Evolutionary conservation across 1,140 invertebrate genomes (phyloP).

Genomic region (Lutraria rhynchaena): DNA sequence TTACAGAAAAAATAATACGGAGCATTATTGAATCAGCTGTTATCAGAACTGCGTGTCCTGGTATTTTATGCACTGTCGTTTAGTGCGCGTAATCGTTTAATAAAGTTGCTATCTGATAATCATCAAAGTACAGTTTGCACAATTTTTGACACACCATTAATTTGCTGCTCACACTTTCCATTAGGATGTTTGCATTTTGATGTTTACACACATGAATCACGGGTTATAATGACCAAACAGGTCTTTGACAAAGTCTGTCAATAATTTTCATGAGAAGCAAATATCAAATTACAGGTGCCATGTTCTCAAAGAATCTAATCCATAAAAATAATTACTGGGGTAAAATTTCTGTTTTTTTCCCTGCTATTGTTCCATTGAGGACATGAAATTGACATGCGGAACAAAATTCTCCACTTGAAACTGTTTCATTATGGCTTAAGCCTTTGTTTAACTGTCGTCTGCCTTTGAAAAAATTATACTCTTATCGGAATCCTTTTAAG

Average conservation of each 20-base stretch:
- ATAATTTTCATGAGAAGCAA: conserved; percentile 21
- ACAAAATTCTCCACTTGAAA: conserved; percentile 12
- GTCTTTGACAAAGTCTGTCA: conserved; percentile 27
- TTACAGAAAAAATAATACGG: no score
- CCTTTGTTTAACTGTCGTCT: conserved; percentile 17
- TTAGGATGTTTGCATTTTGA: conserved; percentile 1
- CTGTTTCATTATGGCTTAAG: neutral
- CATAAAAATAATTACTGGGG: conserved; percentile 18
- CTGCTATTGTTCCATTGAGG: neutral
- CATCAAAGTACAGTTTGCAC: no score
- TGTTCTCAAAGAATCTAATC: neutral
- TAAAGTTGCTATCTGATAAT: no score
- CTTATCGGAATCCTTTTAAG: conserved; percentile 9
- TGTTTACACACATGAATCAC: conserved; percentile 32
- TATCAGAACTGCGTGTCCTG: no score
- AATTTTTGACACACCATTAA: no score
- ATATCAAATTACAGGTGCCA: conserved; percentile 42
- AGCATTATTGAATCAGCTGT: no score
- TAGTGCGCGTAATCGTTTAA: no score
- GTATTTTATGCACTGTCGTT: no score
- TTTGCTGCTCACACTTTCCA: no score
- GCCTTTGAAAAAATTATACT: neutral
- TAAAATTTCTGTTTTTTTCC: conserved; percentile 8
- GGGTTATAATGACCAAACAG: conserved; percentile 24
- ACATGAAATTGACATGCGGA: conserved; percentile 19